Evolutionary conservation across 2,113 vertebrate species (phyloP).

Genomic region (Oncorhynchus tshawytscha): DNA sequence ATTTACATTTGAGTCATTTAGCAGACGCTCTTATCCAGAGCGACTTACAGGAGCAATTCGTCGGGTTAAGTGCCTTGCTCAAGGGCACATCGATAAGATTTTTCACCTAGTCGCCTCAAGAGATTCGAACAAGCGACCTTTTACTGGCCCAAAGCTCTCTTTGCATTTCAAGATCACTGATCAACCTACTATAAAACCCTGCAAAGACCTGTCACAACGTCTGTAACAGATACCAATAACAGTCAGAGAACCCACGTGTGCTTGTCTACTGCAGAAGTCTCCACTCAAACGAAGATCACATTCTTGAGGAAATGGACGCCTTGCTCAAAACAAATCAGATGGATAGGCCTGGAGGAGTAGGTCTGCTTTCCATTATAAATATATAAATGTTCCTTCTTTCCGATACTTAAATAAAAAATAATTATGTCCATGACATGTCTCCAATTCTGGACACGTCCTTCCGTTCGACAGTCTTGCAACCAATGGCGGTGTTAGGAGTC

Average conservation of each 20-base stretch:
- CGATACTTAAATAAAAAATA: constrained; percentile 70
- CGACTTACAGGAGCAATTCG: too few relatives aligned
- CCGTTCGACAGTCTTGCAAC: constrained; percentile 27
- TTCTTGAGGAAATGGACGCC: constrained; percentile 19
- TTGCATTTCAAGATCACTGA: constrained; percentile 41
- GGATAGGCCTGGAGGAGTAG: constrained; percentile 20
- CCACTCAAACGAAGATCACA: constrained; percentile 1
- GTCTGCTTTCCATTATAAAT: constrained; percentile 72
- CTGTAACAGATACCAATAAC: constrained; percentile 6
- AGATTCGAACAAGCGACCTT: too few relatives aligned
- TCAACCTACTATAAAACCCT: constrained; percentile 31
- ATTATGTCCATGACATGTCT: constrained; percentile 63
- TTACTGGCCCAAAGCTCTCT: background rate
- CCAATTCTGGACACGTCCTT: constrained; percentile 61
- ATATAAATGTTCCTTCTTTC: constrained; percentile 72
- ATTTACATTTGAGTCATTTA: too few relatives aligned
- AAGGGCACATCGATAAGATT: too few relatives aligned
- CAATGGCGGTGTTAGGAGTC: constrained; percentile 63
- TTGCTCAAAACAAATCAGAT: constrained; percentile 9
- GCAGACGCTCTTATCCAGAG: too few relatives aligned
- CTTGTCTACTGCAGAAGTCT: constrained; percentile 19
- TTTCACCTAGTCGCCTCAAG: too few relatives aligned
- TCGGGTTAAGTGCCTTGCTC: too few relatives aligned
- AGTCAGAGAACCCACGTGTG: constrained; percentile 16
- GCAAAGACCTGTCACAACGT: constrained; percentile 1